These are phyloP conservation scores for Empidonax alnorum DNA, from an alignment of 2,113 vertebrate genomes.

Conservation along the genomic window DNA sequence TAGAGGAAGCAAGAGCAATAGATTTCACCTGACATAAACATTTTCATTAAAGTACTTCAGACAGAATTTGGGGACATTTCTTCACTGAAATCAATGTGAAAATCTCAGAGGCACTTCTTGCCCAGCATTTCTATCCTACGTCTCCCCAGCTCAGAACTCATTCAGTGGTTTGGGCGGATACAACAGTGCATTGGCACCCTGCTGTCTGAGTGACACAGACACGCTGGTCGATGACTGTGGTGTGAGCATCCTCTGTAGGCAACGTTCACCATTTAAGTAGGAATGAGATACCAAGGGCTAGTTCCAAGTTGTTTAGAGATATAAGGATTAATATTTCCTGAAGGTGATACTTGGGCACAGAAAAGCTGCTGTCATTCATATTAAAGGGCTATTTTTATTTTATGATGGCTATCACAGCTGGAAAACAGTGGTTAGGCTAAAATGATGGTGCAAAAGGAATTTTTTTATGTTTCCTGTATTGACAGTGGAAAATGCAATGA, in stretches of 20 bases:
- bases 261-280: not conserved
- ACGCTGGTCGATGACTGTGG: not conserved
- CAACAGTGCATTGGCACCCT: rapidly evolving
- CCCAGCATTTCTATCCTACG: not conserved
- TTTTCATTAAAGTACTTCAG: not conserved
- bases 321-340: not conserved
- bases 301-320: not conserved
- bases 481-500: not conserved
- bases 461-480: not conserved
- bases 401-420: not conserved
- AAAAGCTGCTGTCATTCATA: not conserved
- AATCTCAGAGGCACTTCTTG: not conserved
- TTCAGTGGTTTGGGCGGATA: not conserved
- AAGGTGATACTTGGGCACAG: not conserved
- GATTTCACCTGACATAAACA: not conserved
- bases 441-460: not conserved
- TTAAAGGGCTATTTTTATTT: not conserved
- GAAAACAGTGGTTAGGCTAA: not conserved
- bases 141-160: not conserved
- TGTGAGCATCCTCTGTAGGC: not conserved
- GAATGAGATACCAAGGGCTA: not conserved
- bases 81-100: not conserved
- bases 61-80: not conserved
- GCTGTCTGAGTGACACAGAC: not conserved
- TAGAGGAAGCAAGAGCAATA: not conserved